Evolutionary conservation across 1,140 invertebrate species (phyloP).

Genomic region (Eriocheir sinensis): DNA sequence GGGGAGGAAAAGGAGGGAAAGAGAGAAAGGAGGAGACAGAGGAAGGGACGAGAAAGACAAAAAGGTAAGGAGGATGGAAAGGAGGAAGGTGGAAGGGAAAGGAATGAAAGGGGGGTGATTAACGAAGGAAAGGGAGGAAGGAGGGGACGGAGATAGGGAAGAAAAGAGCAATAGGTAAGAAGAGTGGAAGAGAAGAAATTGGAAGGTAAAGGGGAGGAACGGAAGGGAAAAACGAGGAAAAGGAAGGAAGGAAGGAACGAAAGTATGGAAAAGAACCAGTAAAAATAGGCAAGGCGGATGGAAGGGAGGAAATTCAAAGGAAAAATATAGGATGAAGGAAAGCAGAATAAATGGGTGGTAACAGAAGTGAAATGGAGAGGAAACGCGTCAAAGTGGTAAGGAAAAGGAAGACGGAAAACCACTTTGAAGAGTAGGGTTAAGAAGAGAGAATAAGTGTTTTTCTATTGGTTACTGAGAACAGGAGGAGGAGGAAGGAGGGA

Average conservation of each 20-base stretch:
- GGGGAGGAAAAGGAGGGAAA: background rate
- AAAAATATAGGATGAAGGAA: background rate
- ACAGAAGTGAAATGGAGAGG: background rate
- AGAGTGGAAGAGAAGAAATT: background rate
- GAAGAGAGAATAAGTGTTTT: no score
- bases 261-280: background rate
- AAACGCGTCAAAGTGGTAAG: background rate
- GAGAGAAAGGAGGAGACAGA: background rate
- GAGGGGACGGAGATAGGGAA: background rate
- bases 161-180: background rate
- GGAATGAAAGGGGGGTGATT: background rate
- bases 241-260: background rate
- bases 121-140: background rate
- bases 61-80: background rate
- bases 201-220: background rate
- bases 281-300: background rate
- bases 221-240: background rate
- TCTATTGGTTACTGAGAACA: no score
- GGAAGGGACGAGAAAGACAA: background rate
- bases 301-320: background rate
- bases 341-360: background rate
- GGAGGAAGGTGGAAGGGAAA: background rate
- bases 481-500: no score
- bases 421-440: background rate
- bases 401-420: background rate